Percentiles rank a stretch among this genome's conserved stretches.
phyloP scores from a whole-genome alignment of 2,888 invertebrate species.

The Yponomeuta sedellus region DNA sequence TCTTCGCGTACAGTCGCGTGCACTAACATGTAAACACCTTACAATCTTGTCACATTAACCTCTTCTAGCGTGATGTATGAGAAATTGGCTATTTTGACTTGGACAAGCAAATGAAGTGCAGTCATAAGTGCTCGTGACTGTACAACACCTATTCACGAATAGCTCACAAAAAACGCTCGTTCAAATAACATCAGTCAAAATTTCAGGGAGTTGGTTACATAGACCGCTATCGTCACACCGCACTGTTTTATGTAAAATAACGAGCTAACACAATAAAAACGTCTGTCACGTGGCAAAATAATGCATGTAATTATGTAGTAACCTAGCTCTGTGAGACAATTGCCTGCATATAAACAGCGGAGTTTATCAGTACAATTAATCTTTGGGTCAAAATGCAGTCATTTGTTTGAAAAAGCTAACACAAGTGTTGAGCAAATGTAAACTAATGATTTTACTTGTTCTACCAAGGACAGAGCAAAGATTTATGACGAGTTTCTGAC shows the following conservation, averaged over 20 bases:
- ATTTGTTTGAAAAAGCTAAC: constrained; percentile 1
- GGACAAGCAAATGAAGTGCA: no score
- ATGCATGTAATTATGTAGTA: neutral
- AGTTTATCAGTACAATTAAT: constrained; percentile 10
- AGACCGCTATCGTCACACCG: neutral
- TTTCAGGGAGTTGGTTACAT: no score
- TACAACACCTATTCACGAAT: no score
- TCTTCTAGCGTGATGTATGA: no score
- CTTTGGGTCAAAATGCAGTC: constrained; percentile 2
- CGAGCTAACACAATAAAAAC: neutral
- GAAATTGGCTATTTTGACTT: no score
- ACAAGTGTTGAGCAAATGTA: constrained; percentile 11
- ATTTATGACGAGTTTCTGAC: neutral
- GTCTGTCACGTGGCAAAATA: neutral
- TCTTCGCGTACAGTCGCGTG: no score
- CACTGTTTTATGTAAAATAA: neutral
- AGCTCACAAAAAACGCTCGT: no score
- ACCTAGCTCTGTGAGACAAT: neutral
- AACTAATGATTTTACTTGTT: neutral
- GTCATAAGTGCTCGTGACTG: no score
- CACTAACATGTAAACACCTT: no score
- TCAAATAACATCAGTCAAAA: no score
- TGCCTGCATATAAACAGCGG: neutral
- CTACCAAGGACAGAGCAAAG: neutral
- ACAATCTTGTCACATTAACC: no score